Evolutionary conservation across 2,797 vertebrate species (phyloP).

Genomic region (Acestrorhynchus altus): DNA sequence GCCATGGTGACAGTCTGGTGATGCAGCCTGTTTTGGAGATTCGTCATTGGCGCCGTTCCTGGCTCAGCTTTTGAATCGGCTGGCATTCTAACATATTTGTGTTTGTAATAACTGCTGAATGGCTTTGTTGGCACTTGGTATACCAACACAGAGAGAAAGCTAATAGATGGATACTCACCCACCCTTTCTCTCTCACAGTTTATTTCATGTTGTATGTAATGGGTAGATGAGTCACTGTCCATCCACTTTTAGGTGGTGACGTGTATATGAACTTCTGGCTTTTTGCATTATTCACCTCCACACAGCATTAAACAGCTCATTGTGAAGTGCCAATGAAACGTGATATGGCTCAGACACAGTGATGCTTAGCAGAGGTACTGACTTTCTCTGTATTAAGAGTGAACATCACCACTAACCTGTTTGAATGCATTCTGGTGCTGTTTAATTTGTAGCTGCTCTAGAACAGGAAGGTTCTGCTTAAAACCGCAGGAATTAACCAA

Average conservation of each 20-base stretch:
- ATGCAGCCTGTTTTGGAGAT: constrained; percentile 30
- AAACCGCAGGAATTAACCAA: not conserved
- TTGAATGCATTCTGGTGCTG: not conserved
- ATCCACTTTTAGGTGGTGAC: constrained; percentile 29
- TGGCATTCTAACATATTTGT: constrained; percentile 18
- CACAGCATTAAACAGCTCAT: not conserved
- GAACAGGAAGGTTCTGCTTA: not conserved
- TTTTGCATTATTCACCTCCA: constrained; percentile 1
- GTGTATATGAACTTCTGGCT: constrained; percentile 11
- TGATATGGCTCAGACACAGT: not conserved
- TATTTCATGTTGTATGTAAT: constrained; percentile 1
- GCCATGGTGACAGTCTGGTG: constrained; percentile 55
- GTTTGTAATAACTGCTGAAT: constrained; percentile 20
- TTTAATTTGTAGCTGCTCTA: too few species aligned
- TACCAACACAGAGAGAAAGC: not conserved
- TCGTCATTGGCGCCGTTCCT: constrained; percentile 24
- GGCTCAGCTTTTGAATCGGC: constrained; percentile 23
- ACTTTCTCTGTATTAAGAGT: not conserved
- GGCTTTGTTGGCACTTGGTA: constrained; percentile 12
- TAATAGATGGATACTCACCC: not conserved
- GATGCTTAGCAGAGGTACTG: not conserved
- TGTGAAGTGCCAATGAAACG: not conserved
- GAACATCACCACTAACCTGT: too few species aligned
- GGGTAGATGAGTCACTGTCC: constrained; percentile 33
- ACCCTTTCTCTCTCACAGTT: not conserved